Percentiles rank a stretch among this genome's conserved stretches.
Evolutionary conservation across 2,888 invertebrate genomes (phyloP).

Genomic region (Andrena camellia): DNA sequence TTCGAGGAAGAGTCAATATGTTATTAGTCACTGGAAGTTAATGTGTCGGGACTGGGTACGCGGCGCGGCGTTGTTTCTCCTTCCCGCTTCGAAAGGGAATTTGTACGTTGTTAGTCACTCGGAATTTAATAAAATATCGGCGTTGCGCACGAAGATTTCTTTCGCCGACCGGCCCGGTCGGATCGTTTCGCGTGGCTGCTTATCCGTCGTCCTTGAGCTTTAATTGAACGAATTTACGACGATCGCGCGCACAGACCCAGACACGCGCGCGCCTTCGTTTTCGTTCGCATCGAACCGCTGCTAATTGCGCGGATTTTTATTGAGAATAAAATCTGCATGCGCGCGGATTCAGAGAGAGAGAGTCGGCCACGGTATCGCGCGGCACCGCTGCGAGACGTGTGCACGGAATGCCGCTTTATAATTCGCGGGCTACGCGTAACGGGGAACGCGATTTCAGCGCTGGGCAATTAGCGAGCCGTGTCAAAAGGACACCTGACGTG

Average conservation of each 20-base stretch:
- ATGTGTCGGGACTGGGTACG: slow-evolving; percentile 12
- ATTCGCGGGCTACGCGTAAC: slow-evolving; percentile 57
- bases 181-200: not conserved
- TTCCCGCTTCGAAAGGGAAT: slow-evolving; percentile 11
- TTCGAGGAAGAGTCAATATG: slow-evolving; percentile 29
- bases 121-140: slow-evolving; percentile 8
- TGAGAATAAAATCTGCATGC: not conserved
- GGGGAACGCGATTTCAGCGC: slow-evolving; percentile 63
- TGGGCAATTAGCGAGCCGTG: slow-evolving; percentile 68
- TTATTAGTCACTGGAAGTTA: slow-evolving; percentile 41
- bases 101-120: slow-evolving; percentile 5
- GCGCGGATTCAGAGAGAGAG: slow-evolving; percentile 21
- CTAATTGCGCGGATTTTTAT: slow-evolving; percentile 25
- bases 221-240: slow-evolving; percentile 18
- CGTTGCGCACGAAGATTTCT: not conserved
- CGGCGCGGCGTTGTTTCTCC: not conserved
- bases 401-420: slow-evolving; percentile 28
- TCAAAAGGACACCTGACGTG: slow-evolving; percentile 72
- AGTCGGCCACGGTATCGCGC: slow-evolving; percentile 29
- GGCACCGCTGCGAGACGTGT: not conserved
- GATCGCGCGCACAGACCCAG: not conserved
- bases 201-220: slow-evolving; percentile 7
- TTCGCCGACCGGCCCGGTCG: not conserved
- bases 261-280: not conserved
- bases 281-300: not conserved